Evolutionary conservation across 1,140 invertebrate genomes (phyloP).

Genomic region (Berghia stephanieae): DNA sequence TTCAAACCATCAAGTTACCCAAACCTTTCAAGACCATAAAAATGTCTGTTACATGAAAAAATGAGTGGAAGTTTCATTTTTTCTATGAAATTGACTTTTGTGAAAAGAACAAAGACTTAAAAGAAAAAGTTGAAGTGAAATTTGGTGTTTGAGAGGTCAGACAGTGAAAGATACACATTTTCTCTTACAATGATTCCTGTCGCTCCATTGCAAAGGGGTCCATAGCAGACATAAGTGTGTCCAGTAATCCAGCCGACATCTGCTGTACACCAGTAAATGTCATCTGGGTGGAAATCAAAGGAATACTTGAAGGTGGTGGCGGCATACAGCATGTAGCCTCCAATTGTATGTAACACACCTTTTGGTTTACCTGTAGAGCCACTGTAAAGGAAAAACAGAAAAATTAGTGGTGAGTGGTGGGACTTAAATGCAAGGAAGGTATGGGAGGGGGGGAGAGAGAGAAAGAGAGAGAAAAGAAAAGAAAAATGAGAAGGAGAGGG

Average conservation of each 20-base stretch:
- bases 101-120: no score
- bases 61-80: no score
- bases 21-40: no score
- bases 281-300: slow-evolving; percentile 91
- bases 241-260: slow-evolving; percentile 99
- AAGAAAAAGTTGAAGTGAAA: no score
- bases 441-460: no score
- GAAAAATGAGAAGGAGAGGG: no score
- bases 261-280: slow-evolving; percentile 99
- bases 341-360: slow-evolving; percentile 93
- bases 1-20: no score
- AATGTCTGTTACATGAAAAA: no score
- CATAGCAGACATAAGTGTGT: slow-evolving; percentile 95
- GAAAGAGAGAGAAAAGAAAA: no score
- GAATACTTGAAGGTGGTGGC: slow-evolving; percentile 75
- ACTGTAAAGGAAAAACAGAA: slow-evolving; percentile 64
- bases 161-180: not conserved
- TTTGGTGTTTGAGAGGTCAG: not conserved
- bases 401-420: no score
- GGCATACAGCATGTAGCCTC: slow-evolving; percentile 90
- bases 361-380: slow-evolving; percentile 98
- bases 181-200: slow-evolving; percentile 71
- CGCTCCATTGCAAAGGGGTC: slow-evolving; percentile 91
- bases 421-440: no score
- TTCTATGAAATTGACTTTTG: no score